Percentiles rank a stretch among this genome's conserved stretches.
Evolutionary conservation across 1,140 invertebrate genomes (phyloP).

Genomic region (Leptoteleia sp.): DNA sequence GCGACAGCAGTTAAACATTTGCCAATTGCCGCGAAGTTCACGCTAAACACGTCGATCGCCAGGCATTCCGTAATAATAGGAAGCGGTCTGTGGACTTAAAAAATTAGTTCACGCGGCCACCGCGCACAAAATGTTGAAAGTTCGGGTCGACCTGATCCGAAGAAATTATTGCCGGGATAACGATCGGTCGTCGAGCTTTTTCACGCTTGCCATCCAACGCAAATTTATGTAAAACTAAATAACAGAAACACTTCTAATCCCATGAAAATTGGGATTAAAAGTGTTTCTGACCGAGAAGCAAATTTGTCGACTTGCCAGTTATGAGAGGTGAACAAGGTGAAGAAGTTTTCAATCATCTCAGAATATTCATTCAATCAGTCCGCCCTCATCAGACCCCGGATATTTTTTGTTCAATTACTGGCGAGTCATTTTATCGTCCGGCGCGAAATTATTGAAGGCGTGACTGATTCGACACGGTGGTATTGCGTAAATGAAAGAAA

Average conservation of each 20-base stretch:
- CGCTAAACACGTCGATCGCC: slow-evolving; percentile 6
- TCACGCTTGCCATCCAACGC: too few species aligned
- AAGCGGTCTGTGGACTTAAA: too few species aligned
- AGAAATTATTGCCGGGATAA: too few species aligned
- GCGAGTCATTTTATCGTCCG: slow-evolving; percentile 8
- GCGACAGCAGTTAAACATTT: slow-evolving; percentile 13
- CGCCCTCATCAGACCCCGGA: slow-evolving; percentile 19
- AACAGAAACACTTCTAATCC: too few species aligned
- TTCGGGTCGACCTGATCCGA: too few species aligned
- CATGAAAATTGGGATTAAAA: slow-evolving; percentile 6
- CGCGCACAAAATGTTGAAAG: too few species aligned
- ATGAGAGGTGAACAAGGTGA: slow-evolving; percentile 30
- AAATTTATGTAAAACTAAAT: too few species aligned
- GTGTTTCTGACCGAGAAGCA: slow-evolving; percentile 19
- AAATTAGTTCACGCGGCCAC: too few species aligned
- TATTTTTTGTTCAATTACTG: slow-evolving; percentile 20
- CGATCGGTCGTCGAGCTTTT: too few species aligned
- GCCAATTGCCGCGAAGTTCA: slow-evolving; percentile 2
- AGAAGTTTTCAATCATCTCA: slow-evolving; percentile 27
- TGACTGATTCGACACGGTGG: background rate
- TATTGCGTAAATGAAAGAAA: slow-evolving; percentile 6
- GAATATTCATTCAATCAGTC: slow-evolving; percentile 31
- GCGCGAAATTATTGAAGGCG: slow-evolving; percentile 8
- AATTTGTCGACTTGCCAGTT: slow-evolving; percentile 35
- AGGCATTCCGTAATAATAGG: slow-evolving; percentile 12